Evolutionary conservation across 2,888 invertebrate species (phyloP).

Genomic region (Cantharis flavilabris): DNA sequence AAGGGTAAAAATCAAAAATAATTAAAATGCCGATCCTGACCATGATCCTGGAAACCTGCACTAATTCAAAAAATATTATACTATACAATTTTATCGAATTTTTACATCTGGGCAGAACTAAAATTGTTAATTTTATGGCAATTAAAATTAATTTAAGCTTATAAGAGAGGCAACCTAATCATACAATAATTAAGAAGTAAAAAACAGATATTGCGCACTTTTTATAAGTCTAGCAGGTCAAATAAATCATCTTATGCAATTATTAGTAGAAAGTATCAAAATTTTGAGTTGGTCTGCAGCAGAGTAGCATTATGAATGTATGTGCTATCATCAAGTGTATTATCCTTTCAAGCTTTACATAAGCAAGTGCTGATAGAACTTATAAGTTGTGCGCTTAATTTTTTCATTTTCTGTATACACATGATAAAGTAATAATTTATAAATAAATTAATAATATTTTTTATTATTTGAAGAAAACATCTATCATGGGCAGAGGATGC

Average conservation of each 20-base stretch:
- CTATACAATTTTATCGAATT: not conserved
- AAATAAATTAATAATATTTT: not conserved
- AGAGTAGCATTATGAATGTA: constrained; percentile 7
- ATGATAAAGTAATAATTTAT: not conserved
- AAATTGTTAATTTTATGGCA: constrained; percentile 9
- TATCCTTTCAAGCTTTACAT: constrained; percentile 5
- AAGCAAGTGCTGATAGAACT: constrained; percentile 14
- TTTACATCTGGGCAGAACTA: not conserved
- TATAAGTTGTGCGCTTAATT: not conserved
- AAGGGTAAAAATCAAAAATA: too few species aligned
- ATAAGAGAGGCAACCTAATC: constrained; percentile 30
- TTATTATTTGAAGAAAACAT: not conserved
- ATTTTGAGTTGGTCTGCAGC: constrained; percentile 8
- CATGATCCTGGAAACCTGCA: too few species aligned
- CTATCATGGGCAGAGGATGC: too few species aligned
- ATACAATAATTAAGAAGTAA: constrained; percentile 22
- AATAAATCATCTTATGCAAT: constrained; percentile 5
- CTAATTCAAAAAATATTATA: too few species aligned
- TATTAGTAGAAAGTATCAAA: not conserved
- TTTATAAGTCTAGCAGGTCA: constrained; percentile 3
- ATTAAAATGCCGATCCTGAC: too few species aligned
- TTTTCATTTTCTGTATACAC: not conserved
- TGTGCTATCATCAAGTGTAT: constrained; percentile 13
- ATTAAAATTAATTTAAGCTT: constrained; percentile 32
- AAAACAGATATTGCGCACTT: constrained; percentile 26